phyloP scores from a whole-genome alignment of 1,140 invertebrate genomes.

The Amyelois transitella region DNA sequence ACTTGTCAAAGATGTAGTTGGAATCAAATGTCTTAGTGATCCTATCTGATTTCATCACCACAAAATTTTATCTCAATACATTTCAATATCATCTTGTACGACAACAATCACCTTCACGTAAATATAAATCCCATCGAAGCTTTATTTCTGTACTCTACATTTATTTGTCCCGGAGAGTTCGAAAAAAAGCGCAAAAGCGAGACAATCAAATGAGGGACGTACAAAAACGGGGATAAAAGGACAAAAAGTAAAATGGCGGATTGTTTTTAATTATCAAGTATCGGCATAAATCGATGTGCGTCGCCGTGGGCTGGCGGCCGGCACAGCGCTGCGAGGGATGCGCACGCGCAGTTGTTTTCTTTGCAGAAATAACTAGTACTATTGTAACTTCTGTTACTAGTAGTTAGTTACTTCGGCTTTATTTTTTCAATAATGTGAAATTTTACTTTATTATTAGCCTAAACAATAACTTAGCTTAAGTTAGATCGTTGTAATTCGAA shows the following conservation, averaged over 20 bases:
- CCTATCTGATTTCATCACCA: too few species aligned
- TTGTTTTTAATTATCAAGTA: constrained; percentile 75
- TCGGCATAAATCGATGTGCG: constrained; percentile 70
- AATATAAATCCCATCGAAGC: background rate
- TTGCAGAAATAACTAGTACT: too few species aligned
- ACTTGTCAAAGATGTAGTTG: too few species aligned
- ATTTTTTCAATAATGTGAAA: too few species aligned
- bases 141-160: background rate
- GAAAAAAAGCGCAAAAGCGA: constrained; percentile 48
- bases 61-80: too few species aligned
- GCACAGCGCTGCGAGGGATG: constrained; percentile 14
- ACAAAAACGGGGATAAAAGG: constrained; percentile 66
- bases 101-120: too few species aligned
- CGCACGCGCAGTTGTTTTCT: constrained; percentile 38
- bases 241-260: constrained; percentile 71
- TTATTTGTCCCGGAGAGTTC: background rate
- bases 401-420: too few species aligned
- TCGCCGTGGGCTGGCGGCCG: constrained; percentile 54
- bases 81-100: too few species aligned
- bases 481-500: too few species aligned
- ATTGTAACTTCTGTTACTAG: background rate
- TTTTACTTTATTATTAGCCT: too few species aligned
- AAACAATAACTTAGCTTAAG: too few species aligned
- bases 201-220: constrained; percentile 71
- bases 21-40: too few species aligned